Conservation (phyloP, 2,888 invertebrate genomes). For the Callyntrura guangdongensis region DNA sequence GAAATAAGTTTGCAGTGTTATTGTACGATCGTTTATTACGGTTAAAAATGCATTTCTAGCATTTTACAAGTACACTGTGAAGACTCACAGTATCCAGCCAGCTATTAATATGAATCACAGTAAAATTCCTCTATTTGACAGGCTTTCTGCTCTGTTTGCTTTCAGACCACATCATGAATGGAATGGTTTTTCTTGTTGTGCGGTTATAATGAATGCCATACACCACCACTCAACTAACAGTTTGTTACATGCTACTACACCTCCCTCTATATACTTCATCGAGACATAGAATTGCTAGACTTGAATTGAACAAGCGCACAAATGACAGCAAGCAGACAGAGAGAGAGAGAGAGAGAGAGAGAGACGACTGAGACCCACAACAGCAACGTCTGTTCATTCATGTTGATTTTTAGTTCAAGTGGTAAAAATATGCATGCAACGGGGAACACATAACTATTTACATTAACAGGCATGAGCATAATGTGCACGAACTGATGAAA, state of each 20-base stretch:
- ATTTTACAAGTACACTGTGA: neutral
- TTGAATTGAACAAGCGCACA: neutral
- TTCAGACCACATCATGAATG: conserved; percentile 25
- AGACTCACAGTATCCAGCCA: neutral
- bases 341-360: neutral
- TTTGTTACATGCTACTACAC: neutral
- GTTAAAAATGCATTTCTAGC: conserved; percentile 30
- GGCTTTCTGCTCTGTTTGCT: conserved; percentile 52
- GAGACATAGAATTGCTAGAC: too few relatives aligned
- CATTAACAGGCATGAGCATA: neutral
- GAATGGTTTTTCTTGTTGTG: conserved; percentile 7
- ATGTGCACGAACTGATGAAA: neutral
- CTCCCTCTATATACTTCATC: neutral
- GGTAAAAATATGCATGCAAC: conserved; percentile 2
- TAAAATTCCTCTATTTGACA: neutral
- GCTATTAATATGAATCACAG: neutral
- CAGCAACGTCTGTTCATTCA: neutral
- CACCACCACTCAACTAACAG: neutral
- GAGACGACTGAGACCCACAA: neutral
- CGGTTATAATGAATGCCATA: neutral
- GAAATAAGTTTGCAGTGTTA: conserved; percentile 6
- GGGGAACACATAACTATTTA: neutral
- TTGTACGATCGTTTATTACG: neutral
- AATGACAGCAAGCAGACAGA: neutral
- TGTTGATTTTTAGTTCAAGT: neutral